Evolutionary conservation across 2,888 invertebrate genomes (phyloP).

Genomic region (Andricus quercusramuli): DNA sequence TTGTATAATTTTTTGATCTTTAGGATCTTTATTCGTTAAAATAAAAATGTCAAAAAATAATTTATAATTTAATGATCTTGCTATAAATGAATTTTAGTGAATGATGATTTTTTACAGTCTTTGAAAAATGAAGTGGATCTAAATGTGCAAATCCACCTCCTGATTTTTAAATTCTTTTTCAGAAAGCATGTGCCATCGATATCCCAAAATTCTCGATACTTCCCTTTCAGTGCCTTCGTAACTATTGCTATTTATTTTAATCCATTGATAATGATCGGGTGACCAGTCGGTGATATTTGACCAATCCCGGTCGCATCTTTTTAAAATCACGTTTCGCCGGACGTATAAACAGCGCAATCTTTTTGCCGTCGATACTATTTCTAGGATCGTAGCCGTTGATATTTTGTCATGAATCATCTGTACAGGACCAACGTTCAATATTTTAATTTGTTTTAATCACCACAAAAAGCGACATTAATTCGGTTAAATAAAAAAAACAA

Average conservation of each 20-base stretch:
- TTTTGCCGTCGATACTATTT: constrained; percentile 84
- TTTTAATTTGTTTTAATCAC: background rate
- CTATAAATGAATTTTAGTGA: constrained; percentile 17
- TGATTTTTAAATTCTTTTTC: constrained; percentile 84
- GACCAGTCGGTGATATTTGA: constrained; percentile 84
- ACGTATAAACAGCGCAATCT: constrained; percentile 84
- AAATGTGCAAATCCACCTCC: constrained; percentile 74
- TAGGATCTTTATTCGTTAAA: background rate
- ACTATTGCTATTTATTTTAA: constrained; percentile 82
- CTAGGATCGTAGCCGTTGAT: constrained; percentile 87
- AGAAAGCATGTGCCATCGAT: constrained; percentile 84
- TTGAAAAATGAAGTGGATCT: constrained; percentile 45
- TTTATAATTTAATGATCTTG: background rate
- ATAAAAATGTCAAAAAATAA: background rate
- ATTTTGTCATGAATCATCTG: constrained; percentile 87
- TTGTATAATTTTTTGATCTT: background rate
- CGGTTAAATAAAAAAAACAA: background rate
- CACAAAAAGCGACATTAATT: background rate
- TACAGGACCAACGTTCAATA: background rate
- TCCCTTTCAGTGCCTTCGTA: constrained; percentile 85
- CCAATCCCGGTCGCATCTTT: constrained; percentile 85
- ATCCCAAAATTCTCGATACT: constrained; percentile 85
- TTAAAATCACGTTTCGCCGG: constrained; percentile 86
- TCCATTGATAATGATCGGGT: constrained; percentile 84
- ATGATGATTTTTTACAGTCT: constrained; percentile 1